These are phyloP conservation scores for Danio kyathit DNA, from an alignment of 2,797 vertebrate species.

Conservation along the genomic window DNA sequence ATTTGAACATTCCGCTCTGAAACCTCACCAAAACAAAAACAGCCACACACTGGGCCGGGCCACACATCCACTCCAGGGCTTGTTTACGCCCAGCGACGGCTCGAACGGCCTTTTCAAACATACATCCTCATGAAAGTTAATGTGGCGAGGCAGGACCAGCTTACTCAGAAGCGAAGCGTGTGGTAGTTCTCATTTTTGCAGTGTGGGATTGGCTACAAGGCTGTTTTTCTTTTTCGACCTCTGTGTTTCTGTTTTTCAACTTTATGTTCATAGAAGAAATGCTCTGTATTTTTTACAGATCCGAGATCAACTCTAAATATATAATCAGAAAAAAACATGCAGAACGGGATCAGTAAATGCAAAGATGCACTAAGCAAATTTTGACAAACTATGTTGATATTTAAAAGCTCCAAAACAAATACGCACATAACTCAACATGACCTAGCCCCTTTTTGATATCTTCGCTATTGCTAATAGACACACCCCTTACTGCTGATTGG, in stretches of 20 bases:
- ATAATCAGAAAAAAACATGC: too few relatives aligned
- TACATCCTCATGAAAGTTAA: slow-evolving; percentile 28
- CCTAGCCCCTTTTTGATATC: too few relatives aligned
- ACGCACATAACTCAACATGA: too few relatives aligned
- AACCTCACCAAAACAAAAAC: slow-evolving; percentile 53
- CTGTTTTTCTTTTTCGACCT: slow-evolving; percentile 36
- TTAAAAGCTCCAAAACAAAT: background rate
- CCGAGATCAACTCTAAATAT: too few relatives aligned
- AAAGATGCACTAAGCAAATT: background rate
- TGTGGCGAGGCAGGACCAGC: slow-evolving; percentile 26
- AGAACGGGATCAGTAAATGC: too few relatives aligned
- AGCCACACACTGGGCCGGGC: slow-evolving; percentile 28
- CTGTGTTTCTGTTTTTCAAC: background rate
- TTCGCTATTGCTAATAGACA: too few relatives aligned
- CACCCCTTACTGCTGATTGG: too few relatives aligned
- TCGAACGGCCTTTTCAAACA: slow-evolving; percentile 24
- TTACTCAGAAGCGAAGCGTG: slow-evolving; percentile 35
- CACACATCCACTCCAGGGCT: slow-evolving; percentile 30
- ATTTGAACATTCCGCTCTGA: slow-evolving; percentile 44
- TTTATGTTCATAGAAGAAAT: too few relatives aligned
- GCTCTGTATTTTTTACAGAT: too few relatives aligned
- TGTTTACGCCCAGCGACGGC: slow-evolving; percentile 51
- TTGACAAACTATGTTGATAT: background rate
- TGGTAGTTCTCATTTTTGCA: slow-evolving; percentile 45
- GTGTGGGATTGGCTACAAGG: slow-evolving; percentile 56